Base-by-base conservation (phyloP, 2,113 vertebrate species). In the Peromyscus maniculatus region DNA sequence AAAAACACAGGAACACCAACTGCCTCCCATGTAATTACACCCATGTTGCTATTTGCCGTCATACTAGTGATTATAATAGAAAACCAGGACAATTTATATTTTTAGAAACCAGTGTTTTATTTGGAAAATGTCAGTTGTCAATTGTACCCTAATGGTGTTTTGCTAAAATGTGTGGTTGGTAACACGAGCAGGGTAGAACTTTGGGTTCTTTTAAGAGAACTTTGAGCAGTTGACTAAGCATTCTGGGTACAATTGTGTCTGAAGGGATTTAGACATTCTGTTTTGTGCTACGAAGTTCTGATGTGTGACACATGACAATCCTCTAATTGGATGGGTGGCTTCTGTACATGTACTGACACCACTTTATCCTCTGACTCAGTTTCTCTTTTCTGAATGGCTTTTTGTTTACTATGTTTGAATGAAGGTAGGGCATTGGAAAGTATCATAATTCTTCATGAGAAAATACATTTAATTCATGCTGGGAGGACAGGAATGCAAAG, bases 81-180 rank as follows among this genome's bases (percentile, higher is more conserved):
- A 94, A 95, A 97, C 64, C 74, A 94, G 78, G 83, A 82, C 31
- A 49, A 92, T 91, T 87, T 97, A 78, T 93, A 92, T 86, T 91
- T 95, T 96, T 95, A 93, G 95, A 96, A 94, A 92, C 67, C 89
- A 95, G 69, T 95, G 94, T 97, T 98, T 97, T 89, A 92, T 98
- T 97, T 97, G 98, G 97, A 97, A 98, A 97, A 93, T 97, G 66
- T 95, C 62, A 74, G 43, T 62, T 64, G 77, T 79, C 87, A 95
- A 52, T 93, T 93, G 79, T 55, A 93, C 87, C 67, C 90, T 87
- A 78, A 75, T 91, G 94, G 39, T 91, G 15, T 96, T 97, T 96
- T 95, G 89, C 87, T 74, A 93, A 94, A 97, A 89, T 52, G 75
- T 94, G 96, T 93, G 93, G 91, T 96, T 88, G 46, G 90, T 57